A percentile compares a stretch with the other conserved stretches of the same genome.
These are phyloP conservation scores for Lasioglossum zephyrum DNA, from an alignment of 2,888 invertebrate genomes.

Conservation along the genomic window DNA sequence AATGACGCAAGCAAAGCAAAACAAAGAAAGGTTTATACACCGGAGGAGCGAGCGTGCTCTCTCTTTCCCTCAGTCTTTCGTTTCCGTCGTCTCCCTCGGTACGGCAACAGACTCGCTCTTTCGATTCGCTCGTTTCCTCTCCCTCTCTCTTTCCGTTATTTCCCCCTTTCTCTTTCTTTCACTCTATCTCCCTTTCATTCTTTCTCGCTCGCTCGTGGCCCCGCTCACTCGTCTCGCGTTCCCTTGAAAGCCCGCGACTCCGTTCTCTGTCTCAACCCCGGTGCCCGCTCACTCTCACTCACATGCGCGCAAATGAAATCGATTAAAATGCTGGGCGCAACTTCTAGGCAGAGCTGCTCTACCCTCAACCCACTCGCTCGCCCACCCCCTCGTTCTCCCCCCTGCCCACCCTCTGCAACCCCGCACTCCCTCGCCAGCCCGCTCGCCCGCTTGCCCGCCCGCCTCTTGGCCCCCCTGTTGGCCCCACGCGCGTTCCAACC, in stretches of 20 bases:
- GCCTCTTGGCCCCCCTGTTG: slow-evolving; percentile 42
- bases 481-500: slow-evolving; percentile 64
- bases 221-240: slow-evolving; percentile 40
- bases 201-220: slow-evolving; percentile 40
- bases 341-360: slow-evolving; percentile 86
- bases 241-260: slow-evolving; percentile 53
- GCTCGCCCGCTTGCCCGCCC: neutral
- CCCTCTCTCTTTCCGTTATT: slow-evolving; percentile 56
- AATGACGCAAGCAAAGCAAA: slow-evolving; percentile 86
- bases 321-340: slow-evolving; percentile 89
- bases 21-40: slow-evolving; percentile 85
- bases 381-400: slow-evolving; percentile 24
- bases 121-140: slow-evolving; percentile 47
- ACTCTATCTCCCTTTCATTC: slow-evolving; percentile 39
- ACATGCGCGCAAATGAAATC: slow-evolving; percentile 89
- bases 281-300: slow-evolving; percentile 85
- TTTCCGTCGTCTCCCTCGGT: slow-evolving; percentile 45
- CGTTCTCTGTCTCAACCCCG: slow-evolving; percentile 55
- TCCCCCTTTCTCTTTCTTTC: slow-evolving; percentile 45
- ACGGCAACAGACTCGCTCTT: slow-evolving; percentile 55
- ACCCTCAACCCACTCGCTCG: slow-evolving; percentile 52
- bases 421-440: neutral
- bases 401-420: neutral
- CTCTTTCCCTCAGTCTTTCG: slow-evolving; percentile 52
- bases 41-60: slow-evolving; percentile 68